These are phyloP conservation scores for Gortyna flavago DNA, from an alignment of 2,888 invertebrate species.

Conservation along the genomic window DNA sequence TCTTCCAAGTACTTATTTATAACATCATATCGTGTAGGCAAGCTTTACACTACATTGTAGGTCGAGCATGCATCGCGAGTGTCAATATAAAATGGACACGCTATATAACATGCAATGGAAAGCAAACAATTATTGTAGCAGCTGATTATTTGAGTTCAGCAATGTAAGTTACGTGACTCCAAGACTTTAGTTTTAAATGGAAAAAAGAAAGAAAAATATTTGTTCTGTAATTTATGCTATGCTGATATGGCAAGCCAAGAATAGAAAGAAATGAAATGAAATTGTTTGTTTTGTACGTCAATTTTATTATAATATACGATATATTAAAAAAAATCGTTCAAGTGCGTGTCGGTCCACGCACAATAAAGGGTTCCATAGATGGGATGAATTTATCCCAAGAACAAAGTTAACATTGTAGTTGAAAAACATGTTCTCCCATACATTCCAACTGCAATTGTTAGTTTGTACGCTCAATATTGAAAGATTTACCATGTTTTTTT, in stretches of 20 bases:
- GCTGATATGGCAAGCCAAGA: conserved; percentile 23
- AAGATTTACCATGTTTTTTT: too few species aligned
- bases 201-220: conserved; percentile 39
- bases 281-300: neutral
- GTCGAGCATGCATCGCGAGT: conserved; percentile 31
- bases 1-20: neutral
- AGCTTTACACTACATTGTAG: conserved; percentile 4
- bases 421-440: too few species aligned
- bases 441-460: too few species aligned
- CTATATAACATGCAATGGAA: conserved; percentile 61
- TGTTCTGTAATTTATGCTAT: conserved; percentile 46
- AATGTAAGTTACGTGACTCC: conserved; percentile 60
- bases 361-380: too few species aligned
- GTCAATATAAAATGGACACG: conserved; percentile 53
- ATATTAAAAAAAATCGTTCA: too few species aligned
- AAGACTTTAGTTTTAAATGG: conserved; percentile 43
- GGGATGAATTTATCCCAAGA: too few species aligned
- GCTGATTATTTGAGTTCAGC: conserved; percentile 47
- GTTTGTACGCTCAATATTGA: too few species aligned
- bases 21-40: neutral
- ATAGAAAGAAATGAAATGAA: conserved; percentile 11
- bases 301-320: too few species aligned
- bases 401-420: too few species aligned
- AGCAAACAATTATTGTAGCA: conserved; percentile 63
- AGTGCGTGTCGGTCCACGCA: too few species aligned